Percentiles rank a stretch among this genome's conserved stretches.
Conservation (phyloP, 1,140 invertebrate species). For the Drosophila pallidifrons region DNA sequence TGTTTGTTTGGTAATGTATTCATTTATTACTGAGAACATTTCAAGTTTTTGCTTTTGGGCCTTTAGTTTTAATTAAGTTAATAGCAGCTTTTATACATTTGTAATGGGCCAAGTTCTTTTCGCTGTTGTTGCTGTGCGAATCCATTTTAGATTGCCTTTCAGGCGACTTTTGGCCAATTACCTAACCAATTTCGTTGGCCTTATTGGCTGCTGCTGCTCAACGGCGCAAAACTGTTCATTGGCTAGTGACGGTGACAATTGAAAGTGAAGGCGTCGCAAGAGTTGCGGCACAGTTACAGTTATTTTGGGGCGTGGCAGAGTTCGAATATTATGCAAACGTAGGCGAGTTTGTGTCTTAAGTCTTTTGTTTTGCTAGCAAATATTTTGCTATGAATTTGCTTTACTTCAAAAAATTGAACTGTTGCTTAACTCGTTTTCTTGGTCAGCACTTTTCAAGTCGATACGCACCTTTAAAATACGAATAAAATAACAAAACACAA, state of each 20-base stretch:
- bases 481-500: conserved; percentile 40
- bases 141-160: neutral
- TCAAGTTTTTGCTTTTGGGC: conserved; percentile 20
- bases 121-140: neutral
- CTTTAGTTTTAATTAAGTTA: conserved; percentile 5
- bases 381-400: conserved; percentile 4
- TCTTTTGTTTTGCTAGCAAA: conserved; percentile 62
- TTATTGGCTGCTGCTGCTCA: conserved; percentile 1
- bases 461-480: conserved; percentile 32
- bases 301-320: conserved; percentile 27
- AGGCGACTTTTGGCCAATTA: conserved; percentile 29
- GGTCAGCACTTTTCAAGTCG: conserved; percentile 30
- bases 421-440: conserved; percentile 28
- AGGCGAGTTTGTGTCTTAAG: conserved; percentile 63
- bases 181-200: conserved; percentile 38
- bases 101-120: neutral
- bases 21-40: conserved; percentile 15
- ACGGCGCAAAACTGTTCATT: conserved; percentile 19
- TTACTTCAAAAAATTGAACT: conserved; percentile 42
- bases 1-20: conserved; percentile 12
- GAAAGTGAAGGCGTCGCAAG: conserved; percentile 42
- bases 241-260: conserved; percentile 17
- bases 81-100: neutral
- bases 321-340: conserved; percentile 25
- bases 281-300: conserved; percentile 22